Conservation (phyloP, 2,113 vertebrate genomes). For the Aphyosemion australe region DNA sequence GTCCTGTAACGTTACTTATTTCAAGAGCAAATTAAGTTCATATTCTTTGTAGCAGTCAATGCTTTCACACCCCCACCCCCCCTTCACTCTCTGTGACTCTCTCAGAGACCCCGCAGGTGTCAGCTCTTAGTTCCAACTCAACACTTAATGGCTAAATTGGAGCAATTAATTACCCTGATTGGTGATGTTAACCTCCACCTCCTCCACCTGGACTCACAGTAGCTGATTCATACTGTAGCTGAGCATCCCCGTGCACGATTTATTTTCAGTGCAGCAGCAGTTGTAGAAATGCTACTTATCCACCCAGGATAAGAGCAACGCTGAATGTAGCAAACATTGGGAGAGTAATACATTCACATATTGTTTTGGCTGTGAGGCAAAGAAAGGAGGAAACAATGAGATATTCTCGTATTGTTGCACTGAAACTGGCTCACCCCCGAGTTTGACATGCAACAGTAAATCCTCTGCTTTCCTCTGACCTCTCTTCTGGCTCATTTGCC, state of each 20-base stretch:
- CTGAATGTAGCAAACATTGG: constrained; percentile 2
- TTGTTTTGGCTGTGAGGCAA: neutral
- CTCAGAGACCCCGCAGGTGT: constrained; percentile 51
- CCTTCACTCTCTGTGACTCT: constrained; percentile 27
- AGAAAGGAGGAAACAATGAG: constrained; percentile 22
- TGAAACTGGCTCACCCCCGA: constrained; percentile 27
- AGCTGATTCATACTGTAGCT: constrained; percentile 36
- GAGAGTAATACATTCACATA: neutral
- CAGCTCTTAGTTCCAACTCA: constrained; percentile 41
- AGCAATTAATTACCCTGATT: constrained; percentile 65
- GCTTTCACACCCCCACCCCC: neutral
- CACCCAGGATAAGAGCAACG: constrained; percentile 5
- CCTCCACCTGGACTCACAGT: constrained; percentile 60
- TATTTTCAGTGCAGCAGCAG: constrained; percentile 11
- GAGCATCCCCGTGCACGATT: constrained; percentile 8
- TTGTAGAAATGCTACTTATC: neutral
- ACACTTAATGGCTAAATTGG: constrained; percentile 69
- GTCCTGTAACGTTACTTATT: constrained; percentile 1
- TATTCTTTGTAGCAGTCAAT: constrained; percentile 4
- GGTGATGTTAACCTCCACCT: constrained; percentile 68
- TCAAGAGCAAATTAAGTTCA: constrained; percentile 14
- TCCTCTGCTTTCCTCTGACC: constrained; percentile 41
- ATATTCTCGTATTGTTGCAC: constrained; percentile 5
- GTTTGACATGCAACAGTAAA: constrained; percentile 25
- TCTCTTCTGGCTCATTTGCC: constrained; percentile 60